phyloP scores from a whole-genome alignment of 2,797 vertebrate species.

The Rhabdophis nuchalis region DNA sequence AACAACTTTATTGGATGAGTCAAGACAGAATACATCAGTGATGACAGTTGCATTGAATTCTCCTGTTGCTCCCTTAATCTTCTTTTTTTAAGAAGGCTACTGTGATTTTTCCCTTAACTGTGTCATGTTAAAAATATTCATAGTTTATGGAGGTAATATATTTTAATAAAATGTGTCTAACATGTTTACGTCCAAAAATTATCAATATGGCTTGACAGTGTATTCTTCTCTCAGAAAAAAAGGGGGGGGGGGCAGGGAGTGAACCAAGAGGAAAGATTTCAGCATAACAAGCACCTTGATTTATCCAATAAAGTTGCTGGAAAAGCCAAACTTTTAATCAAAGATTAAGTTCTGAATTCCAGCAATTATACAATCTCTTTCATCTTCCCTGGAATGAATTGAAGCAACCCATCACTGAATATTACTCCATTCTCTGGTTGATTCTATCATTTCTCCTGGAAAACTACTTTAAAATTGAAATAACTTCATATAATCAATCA shows the following conservation, averaged over 20 bases:
- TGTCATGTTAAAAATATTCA: not conserved
- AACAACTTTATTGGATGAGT: conserved; percentile 48
- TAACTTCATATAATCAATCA: not conserved
- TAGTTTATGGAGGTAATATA: conserved; percentile 11
- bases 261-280: not conserved
- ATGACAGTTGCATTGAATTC: conserved; percentile 37
- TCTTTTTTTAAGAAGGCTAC: conserved; percentile 15
- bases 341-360: conserved; percentile 17
- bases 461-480: conserved; percentile 17
- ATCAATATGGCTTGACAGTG: not conserved
- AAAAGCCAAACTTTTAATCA: not conserved
- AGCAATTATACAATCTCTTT: conserved; percentile 5
- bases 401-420: not conserved
- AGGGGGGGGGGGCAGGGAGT: too few relatives aligned
- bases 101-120: conserved; percentile 15
- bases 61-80: conserved; percentile 3
- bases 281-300: not conserved
- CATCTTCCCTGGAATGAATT: conserved; percentile 24
- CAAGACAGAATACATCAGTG: conserved; percentile 31
- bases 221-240: not conserved
- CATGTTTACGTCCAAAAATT: not conserved
- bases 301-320: conserved; percentile 1
- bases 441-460: conserved; percentile 1
- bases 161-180: conserved; percentile 9
- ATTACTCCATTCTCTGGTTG: not conserved